Percentiles rank a stretch among this genome's conserved stretches.
These are phyloP conservation scores for Neomonachus schauinslandi DNA, from an alignment of 2,113 vertebrate genomes.

Conservation along the genomic window DNA sequence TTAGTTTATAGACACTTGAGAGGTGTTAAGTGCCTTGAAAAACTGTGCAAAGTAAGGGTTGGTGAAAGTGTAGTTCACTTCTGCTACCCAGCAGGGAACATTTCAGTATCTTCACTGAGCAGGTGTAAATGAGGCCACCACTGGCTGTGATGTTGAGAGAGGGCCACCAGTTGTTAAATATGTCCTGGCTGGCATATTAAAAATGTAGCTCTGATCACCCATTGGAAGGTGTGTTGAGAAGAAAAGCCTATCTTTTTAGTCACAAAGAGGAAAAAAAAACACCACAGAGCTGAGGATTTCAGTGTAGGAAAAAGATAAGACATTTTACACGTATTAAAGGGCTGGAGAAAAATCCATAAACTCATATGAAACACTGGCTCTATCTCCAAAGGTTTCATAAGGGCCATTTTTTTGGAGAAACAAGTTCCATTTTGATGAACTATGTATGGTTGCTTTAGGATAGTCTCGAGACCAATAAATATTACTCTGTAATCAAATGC, in stretches of 20 bases:
- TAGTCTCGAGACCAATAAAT: slow-evolving; percentile 61
- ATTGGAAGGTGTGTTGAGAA: slow-evolving; percentile 61
- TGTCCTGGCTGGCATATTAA: slow-evolving; percentile 43
- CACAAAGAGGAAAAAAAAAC: not conserved
- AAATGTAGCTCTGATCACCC: slow-evolving; percentile 73
- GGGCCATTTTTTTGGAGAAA: slow-evolving; percentile 48
- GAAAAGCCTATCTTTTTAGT: slow-evolving; percentile 35
- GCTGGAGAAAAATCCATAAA: slow-evolving; percentile 54
- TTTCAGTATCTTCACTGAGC: slow-evolving; percentile 33
- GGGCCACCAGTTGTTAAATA: slow-evolving; percentile 43
- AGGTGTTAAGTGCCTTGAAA: slow-evolving; percentile 83
- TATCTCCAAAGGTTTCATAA: slow-evolving; percentile 21
- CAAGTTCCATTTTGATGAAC: slow-evolving; percentile 41
- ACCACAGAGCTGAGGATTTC: not conserved
- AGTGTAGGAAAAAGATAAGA: slow-evolving; percentile 30
- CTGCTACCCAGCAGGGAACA: not conserved
- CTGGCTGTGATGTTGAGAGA: slow-evolving; percentile 67
- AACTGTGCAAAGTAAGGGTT: slow-evolving; percentile 76
- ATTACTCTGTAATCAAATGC: not conserved
- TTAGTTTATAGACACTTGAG: slow-evolving; percentile 83
- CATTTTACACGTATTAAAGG: not conserved
- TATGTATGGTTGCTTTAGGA: slow-evolving; percentile 44
- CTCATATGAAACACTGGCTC: slow-evolving; percentile 36
- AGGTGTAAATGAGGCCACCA: slow-evolving; percentile 72
- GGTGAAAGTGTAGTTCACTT: slow-evolving; percentile 69